phyloP scores from a whole-genome alignment of 2,888 invertebrate genomes.

The Galerucella pusilla region DNA sequence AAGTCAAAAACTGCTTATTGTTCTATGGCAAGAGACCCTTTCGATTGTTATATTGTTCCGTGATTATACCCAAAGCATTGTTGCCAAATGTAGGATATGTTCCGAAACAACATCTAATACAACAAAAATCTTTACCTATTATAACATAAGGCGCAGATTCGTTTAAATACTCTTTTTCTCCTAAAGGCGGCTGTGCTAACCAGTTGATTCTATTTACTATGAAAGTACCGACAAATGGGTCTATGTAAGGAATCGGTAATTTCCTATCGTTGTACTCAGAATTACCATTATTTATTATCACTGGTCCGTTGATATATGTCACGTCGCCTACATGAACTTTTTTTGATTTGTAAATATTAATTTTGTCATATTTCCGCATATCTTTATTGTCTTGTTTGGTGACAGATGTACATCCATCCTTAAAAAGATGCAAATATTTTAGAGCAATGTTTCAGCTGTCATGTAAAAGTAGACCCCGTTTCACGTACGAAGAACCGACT shows the following conservation, averaged over 20 bases:
- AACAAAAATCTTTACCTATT: conserved; percentile 62
- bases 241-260: conserved; percentile 10
- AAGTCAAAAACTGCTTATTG: no score
- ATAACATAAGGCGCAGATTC: conserved; percentile 66
- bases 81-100: no score
- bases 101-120: neutral
- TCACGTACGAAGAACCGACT: no score
- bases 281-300: conserved; percentile 31
- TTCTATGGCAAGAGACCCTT: no score
- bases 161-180: conserved; percentile 57
- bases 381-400: conserved; percentile 13
- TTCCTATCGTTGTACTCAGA: conserved; percentile 18
- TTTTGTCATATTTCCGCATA: conserved; percentile 37
- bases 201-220: conserved; percentile 62
- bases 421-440: conserved; percentile 1
- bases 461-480: no score
- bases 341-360: conserved; percentile 63
- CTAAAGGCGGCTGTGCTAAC: conserved; percentile 66
- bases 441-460: no score
- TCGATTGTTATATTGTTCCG: no score
- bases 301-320: conserved; percentile 66
- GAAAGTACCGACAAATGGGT: conserved; percentile 3
- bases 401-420: conserved; percentile 13
- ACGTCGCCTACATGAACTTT: conserved; percentile 67
- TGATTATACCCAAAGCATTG: no score